A percentile compares a stretch with the other conserved stretches of the same genome.
Evolutionary conservation across 2,888 invertebrate species (phyloP).

Genomic region (Dasysyrphus tricinctus): DNA sequence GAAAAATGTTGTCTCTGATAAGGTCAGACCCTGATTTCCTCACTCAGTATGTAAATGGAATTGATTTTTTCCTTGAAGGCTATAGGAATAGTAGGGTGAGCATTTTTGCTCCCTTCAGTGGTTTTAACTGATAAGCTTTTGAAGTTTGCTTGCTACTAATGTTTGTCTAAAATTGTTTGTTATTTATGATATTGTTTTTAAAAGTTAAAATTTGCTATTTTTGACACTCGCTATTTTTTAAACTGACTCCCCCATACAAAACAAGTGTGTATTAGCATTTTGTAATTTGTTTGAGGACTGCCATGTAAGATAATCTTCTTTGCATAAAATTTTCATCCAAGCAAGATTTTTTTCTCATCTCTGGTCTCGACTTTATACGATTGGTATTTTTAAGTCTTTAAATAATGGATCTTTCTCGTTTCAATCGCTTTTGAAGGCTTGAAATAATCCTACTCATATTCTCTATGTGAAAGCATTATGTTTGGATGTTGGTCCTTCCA

Average conservation of each 20-base stretch:
- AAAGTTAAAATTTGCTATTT: background rate
- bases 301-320: background rate
- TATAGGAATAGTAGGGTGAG: slow-evolving; percentile 1
- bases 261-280: slow-evolving; percentile 13
- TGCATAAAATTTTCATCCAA: background rate
- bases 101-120: background rate
- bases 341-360: slow-evolving; percentile 46
- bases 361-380: no score
- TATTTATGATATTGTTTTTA: background rate
- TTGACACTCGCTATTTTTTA: background rate
- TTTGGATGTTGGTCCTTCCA: no score
- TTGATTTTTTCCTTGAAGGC: slow-evolving; percentile 23
- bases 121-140: background rate
- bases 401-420: no score
- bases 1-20: slow-evolving; percentile 30
- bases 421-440: no score
- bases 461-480: no score
- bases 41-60: slow-evolving; percentile 17
- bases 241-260: background rate
- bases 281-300: slow-evolving; percentile 37
- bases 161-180: background rate
- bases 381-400: no score
- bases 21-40: slow-evolving; percentile 28
- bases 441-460: no score
- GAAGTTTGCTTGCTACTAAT: no score